Evolutionary conservation across 2,797 vertebrate species (phyloP).

Genomic region (Notamacropus eugenii): DNA sequence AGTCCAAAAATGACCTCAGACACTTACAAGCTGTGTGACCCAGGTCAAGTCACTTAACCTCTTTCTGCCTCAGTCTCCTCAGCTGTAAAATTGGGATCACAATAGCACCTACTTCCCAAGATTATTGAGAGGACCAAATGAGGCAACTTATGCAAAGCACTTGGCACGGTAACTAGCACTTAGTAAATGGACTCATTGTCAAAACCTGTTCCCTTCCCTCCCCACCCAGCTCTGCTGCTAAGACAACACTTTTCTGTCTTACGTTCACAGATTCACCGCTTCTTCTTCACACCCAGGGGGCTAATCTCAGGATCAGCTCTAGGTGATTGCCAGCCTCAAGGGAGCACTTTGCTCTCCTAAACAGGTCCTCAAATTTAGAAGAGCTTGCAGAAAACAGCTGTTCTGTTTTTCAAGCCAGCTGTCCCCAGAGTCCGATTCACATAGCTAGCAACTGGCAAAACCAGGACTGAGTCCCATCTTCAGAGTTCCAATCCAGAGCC

Average conservation of each 20-base stretch:
- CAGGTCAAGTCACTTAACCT: background rate
- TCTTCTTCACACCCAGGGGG: background rate
- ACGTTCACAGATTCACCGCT: background rate
- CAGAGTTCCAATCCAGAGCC: background rate
- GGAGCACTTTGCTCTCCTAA: background rate
- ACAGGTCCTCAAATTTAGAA: background rate
- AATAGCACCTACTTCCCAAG: background rate
- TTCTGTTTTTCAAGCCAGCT: background rate
- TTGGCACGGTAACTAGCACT: background rate
- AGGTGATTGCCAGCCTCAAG: background rate
- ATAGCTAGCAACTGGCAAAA: background rate
- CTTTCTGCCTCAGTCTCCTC: background rate
- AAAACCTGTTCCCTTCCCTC: background rate
- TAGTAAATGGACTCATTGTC: background rate
- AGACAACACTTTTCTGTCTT: background rate
- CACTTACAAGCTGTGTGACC: background rate
- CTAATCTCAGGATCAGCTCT: background rate
- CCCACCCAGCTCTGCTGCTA: background rate
- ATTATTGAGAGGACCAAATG: background rate
- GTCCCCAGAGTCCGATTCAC: background rate
- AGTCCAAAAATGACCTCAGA: background rate
- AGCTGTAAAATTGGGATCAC: background rate
- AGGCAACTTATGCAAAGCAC: background rate
- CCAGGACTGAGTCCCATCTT: background rate
- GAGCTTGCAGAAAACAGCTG: background rate